phyloP scores from a whole-genome alignment of 2,888 invertebrate genomes.

The Idaea straminata region DNA sequence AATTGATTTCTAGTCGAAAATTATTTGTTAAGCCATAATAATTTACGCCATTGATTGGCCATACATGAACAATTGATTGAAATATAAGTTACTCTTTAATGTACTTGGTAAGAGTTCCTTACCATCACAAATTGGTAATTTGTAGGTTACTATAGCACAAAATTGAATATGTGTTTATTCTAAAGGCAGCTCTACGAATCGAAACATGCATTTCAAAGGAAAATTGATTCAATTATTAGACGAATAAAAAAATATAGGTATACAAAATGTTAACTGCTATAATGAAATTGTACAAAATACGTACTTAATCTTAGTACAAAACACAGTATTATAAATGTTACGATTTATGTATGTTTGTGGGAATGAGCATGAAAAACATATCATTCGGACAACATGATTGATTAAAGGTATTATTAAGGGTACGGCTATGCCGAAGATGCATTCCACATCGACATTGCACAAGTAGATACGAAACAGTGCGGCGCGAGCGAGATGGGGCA shows the following conservation, averaged over 20 bases:
- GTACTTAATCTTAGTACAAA: constrained; percentile 18
- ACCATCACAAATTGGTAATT: neutral
- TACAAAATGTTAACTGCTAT: neutral
- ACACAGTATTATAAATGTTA: constrained; percentile 16
- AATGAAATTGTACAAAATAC: constrained; percentile 14
- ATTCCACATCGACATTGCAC: too few relatives aligned
- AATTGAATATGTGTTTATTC: neutral
- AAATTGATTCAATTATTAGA: constrained; percentile 17
- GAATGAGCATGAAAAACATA: constrained; percentile 17
- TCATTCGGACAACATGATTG: constrained; percentile 5
- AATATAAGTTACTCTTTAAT: neutral
- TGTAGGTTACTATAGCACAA: neutral
- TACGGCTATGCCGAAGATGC: too few relatives aligned
- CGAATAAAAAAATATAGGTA: constrained; percentile 6
- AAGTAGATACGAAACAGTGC: too few relatives aligned
- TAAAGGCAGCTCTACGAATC: neutral
- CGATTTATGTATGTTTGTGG: constrained; percentile 8
- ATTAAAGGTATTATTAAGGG: too few relatives aligned
- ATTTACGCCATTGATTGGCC: neutral
- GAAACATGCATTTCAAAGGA: constrained; percentile 3
- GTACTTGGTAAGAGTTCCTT: neutral
- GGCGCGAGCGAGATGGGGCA: too few relatives aligned
- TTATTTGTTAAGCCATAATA: neutral
- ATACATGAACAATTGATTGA: neutral
- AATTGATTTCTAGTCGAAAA: neutral